These are phyloP conservation scores for Trichopria drosophilae DNA, from an alignment of 2,888 invertebrate genomes.

Conservation along the genomic window DNA sequence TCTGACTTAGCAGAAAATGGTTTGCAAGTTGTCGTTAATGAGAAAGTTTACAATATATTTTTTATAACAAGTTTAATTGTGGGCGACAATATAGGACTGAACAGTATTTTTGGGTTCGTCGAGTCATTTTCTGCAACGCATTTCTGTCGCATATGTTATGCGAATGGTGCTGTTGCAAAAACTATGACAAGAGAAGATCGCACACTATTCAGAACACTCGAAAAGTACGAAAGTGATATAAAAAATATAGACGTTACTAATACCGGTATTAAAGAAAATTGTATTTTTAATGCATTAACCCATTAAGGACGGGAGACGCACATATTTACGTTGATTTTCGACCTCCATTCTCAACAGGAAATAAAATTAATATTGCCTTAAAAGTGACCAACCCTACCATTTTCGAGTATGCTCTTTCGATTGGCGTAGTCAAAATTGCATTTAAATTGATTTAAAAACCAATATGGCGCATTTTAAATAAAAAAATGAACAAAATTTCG, in stretches of 20 bases:
- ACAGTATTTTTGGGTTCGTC: constrained; percentile 23
- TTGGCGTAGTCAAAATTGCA: too few species aligned
- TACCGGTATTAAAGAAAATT: constrained; percentile 23
- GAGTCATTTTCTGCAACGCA: constrained; percentile 15
- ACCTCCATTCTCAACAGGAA: too few species aligned
- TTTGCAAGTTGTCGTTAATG: constrained; percentile 3
- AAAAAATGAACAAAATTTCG: not conserved
- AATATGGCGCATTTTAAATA: not conserved
- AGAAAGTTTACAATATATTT: constrained; percentile 7
- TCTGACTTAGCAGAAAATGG: constrained; percentile 9
- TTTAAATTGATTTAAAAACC: too few species aligned
- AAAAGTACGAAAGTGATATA: constrained; percentile 17
- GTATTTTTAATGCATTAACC: constrained; percentile 23
- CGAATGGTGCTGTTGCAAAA: not conserved
- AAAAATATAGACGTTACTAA: not conserved
- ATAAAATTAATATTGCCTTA: too few species aligned
- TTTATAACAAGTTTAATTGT: constrained; percentile 15
- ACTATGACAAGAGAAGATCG: constrained; percentile 17
- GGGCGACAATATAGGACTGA: constrained; percentile 24
- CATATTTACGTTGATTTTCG: too few species aligned
- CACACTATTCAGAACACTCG: constrained; percentile 14
- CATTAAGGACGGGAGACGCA: too few species aligned
- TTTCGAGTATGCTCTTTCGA: too few species aligned
- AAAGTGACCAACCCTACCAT: too few species aligned
- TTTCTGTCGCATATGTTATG: constrained; percentile 26